These are phyloP conservation scores for Acropora tenuis DNA, from an alignment of 64 coral and sea anemone genomes.

Conservation along the genomic window DNA sequence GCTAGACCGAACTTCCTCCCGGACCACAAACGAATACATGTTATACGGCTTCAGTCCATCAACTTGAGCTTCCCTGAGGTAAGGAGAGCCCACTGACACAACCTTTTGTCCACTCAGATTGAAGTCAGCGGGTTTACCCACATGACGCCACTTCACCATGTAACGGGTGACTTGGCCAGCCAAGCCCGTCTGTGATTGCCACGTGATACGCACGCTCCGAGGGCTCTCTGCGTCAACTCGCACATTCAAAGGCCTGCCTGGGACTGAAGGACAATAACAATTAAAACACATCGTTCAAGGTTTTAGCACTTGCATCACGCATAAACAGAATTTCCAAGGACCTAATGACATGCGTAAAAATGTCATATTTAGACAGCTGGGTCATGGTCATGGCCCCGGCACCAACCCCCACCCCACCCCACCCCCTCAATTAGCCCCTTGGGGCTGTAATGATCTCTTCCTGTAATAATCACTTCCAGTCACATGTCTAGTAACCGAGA, in stretches of 20 bases:
- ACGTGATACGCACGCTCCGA: constrained; percentile 70
- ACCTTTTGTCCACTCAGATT: constrained; percentile 71
- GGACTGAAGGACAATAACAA: constrained; percentile 21
- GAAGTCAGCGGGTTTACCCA: constrained; percentile 44
- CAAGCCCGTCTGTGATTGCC: constrained; percentile 29
- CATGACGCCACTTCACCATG: constrained; percentile 79
- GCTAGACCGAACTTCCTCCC: constrained; percentile 56
- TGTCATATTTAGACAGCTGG: no score
- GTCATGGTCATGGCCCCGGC: no score
- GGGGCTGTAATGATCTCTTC: no score
- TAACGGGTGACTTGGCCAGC: constrained; percentile 53
- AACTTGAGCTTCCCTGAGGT: constrained; percentile 56
- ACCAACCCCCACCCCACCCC: no score
- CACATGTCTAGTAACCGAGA: no score
- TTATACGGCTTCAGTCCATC: constrained; percentile 72
- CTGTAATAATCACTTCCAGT: no score
- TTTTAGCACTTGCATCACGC: no score
- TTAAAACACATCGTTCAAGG: background rate
- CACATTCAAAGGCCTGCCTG: constrained; percentile 45
- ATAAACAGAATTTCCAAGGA: background rate
- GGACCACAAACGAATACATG: constrained; percentile 78
- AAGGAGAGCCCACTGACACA: constrained; percentile 40
- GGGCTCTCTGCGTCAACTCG: constrained; percentile 53
- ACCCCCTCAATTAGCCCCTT: no score
- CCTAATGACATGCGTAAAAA: no score